Base-by-base conservation (phyloP, 1,140 invertebrate species). In the Heliconius nattereri region DNA sequence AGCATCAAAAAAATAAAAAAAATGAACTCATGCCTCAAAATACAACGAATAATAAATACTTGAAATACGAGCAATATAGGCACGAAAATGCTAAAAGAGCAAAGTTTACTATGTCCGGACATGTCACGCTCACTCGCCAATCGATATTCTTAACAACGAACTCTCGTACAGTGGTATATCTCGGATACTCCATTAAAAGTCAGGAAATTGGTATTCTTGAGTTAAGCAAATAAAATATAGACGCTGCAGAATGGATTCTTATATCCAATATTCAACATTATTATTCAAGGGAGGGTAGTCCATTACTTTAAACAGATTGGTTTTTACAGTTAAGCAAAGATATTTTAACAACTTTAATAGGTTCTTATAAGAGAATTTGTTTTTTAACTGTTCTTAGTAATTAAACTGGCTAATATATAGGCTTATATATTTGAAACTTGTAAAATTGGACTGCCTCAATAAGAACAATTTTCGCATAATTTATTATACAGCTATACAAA, bases 141-240 rank as follows among this genome's bases (percentile, higher is more conserved):
- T 76, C 75, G 60, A 76, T 76, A 70, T 23, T 54, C 57, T 70
- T 71, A 40, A 35, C 75, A 45, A 35, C 74, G 74, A 35, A 76
- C 13, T 40, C 57, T 76, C 60, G 57, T 57, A 11, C 54, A 35
- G 60, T 35, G 16, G 60, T 71, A 70, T 76, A 76, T 76, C 75
- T 49, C 75, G 60, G 75, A 54, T 57, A 76, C 37, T 76, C 37
- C 75, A 76, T 76, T 76, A 76, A 76, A 76, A 76, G 75, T 76
- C 75, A 76, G 75, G 75, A 76, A 76, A 76, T 76, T 76, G 75
- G 75, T 70, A 76, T 76, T 70, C 75, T 70, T 76, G 52, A 75
- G 75, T 70, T 76, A 76, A 60, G 75, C 57, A 60, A 35, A 76
- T 76, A 76, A 37, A 76, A 66, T 76, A 45, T 32, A 76, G 60